phyloP scores from a whole-genome alignment of 2,888 invertebrate species.

The Stomorhina lunata region DNA sequence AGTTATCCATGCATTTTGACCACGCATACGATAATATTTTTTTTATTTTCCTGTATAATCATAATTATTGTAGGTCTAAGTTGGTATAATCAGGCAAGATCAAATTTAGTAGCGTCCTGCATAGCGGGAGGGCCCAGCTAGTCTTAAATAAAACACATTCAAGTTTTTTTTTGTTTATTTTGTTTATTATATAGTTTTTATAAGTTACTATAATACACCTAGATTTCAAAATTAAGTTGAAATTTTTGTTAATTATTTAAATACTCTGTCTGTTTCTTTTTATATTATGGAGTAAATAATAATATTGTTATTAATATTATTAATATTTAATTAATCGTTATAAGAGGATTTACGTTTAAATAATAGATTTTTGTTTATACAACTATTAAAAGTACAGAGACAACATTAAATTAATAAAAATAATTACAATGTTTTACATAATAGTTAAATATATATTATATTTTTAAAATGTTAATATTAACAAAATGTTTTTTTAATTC shows the following conservation, averaged over 20 bases:
- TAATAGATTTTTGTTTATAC: slow-evolving; percentile 42
- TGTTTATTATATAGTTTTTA: slow-evolving; percentile 48
- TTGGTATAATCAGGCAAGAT: too few species aligned
- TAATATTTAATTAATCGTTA: slow-evolving; percentile 9
- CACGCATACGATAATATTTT: too few species aligned
- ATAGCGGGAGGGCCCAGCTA: too few species aligned
- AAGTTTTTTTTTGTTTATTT: slow-evolving; percentile 34
- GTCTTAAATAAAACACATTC: slow-evolving; percentile 5
- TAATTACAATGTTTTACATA: slow-evolving; percentile 40
- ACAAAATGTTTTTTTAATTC: slow-evolving; percentile 19
- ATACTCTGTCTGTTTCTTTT: too few species aligned
- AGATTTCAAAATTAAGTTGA: slow-evolving; percentile 50
- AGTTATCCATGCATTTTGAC: too few species aligned
- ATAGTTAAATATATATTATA: neutral
- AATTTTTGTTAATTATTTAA: slow-evolving; percentile 44
- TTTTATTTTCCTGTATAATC: too few species aligned
- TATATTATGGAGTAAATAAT: slow-evolving; percentile 22
- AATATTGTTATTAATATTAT: slow-evolving; percentile 17
- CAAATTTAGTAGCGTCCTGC: too few species aligned
- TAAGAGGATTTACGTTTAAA: slow-evolving; percentile 24
- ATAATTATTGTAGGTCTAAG: too few species aligned
- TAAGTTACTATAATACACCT: slow-evolving; percentile 60
- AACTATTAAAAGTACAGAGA: slow-evolving; percentile 27
- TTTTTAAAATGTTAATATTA: neutral
- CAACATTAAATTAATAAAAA: slow-evolving; percentile 8